Evolutionary conservation across 2,888 invertebrate species (phyloP), one percentile per base, ranked within the genome.

Genomic region (Coenonympha glycerion): DNA sequence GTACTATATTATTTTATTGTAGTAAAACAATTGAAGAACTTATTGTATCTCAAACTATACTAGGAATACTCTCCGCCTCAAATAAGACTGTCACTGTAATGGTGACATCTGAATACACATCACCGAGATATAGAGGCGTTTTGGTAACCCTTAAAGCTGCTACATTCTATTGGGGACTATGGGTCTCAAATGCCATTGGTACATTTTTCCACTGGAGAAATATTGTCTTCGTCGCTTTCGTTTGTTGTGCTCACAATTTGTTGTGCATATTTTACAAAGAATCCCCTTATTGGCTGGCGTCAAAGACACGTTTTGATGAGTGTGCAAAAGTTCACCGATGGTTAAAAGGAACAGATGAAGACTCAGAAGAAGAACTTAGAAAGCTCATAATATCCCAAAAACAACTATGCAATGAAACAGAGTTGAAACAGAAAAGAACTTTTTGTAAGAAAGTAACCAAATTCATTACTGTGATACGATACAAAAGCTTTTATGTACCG

Each of bases 171-270:
- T 59, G 58, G 57, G 59, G 59, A 6, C 30, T 61, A 16, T 59
- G 56, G 58, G 22, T 49, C 3, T 31, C 59, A 2, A 61, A 58
- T 31, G 56, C 56, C 4, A 52, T 63, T 6, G 66, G 63, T 0
- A 63, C 64, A 0, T 63, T 56, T 16, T 53, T 52, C 6, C 52
- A 56, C 21, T 63, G 59, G 54, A 59, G 49, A 34, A 54, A 56
- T 15, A 59, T 64, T 8, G 36, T 48, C 2, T 33, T 58, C 9
- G 9, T 56, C 2, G 53, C 55, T 4, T 45, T 55, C 1, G 5
- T 52, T 9, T 54, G 55, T 13, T 47, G 53, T 15, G 18, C 46
- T 5, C 58, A 53, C 19, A 52, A 51, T 13, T 34, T 60, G 13
- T 34, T 45, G 3, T 9, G 21, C 13, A 26, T 58, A 11, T 37